phyloP scores from a whole-genome alignment of 2,888 invertebrate genomes.

The Parapristionchus giblindavisi region DNA sequence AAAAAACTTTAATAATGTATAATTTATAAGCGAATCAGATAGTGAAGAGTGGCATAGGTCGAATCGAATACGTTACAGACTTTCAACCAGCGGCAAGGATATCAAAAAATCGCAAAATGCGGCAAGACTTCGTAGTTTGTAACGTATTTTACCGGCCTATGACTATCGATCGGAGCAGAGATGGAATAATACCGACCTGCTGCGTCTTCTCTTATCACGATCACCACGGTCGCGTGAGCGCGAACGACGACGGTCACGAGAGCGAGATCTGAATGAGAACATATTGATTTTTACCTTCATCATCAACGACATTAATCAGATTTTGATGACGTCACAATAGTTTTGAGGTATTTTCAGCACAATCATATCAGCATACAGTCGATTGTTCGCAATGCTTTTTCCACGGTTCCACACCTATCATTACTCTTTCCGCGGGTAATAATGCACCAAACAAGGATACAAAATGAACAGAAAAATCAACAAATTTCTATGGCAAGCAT shows the following conservation, averaged over 20 bases:
- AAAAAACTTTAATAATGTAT: neutral
- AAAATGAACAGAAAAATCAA: no score
- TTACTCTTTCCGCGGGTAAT: no score
- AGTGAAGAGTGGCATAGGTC: neutral
- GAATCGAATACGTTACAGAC: neutral
- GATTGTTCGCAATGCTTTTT: no score
- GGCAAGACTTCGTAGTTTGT: neutral
- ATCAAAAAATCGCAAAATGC: neutral
- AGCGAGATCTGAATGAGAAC: slow-evolving; percentile 36
- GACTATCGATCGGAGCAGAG: neutral
- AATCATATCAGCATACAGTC: no score
- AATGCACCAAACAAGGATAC: no score
- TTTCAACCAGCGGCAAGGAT: neutral
- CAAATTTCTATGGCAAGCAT: no score
- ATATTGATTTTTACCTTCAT: neutral
- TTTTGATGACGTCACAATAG: neutral
- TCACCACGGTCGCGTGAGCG: slow-evolving; percentile 38
- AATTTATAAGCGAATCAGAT: neutral
- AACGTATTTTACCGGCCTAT: neutral
- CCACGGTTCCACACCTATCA: no score
- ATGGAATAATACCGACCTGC: neutral
- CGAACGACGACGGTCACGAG: slow-evolving; percentile 40
- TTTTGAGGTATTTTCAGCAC: neutral
- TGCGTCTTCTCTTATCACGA: slow-evolving; percentile 41
- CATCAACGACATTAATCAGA: neutral